Evolutionary conservation across 1,140 invertebrate species (phyloP).

Genomic region (Drosophila mojavensis): DNA sequence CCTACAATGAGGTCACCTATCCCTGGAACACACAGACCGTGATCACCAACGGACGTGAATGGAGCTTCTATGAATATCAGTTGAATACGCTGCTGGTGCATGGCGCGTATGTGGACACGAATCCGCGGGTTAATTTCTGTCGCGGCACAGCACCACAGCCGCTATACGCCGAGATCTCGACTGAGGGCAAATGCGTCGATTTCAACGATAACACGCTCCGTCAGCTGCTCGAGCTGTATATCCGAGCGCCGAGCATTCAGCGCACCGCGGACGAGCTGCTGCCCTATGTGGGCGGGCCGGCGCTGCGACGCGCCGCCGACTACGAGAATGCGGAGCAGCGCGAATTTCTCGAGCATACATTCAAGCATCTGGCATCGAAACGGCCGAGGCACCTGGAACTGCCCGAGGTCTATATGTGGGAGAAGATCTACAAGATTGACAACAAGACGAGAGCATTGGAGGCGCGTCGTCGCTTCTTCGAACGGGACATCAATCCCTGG

Average conservation of each 20-base stretch:
- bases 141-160: conserved; percentile 90
- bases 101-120: conserved; percentile 86
- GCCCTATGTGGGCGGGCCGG: conserved; percentile 88
- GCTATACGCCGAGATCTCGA: conserved; percentile 90
- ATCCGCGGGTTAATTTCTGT: conserved; percentile 91
- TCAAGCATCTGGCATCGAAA: conserved; percentile 88
- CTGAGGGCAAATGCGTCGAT: conserved; percentile 88
- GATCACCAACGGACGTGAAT: conserved; percentile 92
- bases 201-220: conserved; percentile 93
- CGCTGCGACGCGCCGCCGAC: conserved; percentile 86
- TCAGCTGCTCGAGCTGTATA: conserved; percentile 90
- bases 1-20: conserved; percentile 94
- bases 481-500: conserved; percentile 86
- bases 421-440: conserved; percentile 90
- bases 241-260: conserved; percentile 88
- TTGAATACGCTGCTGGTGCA: conserved; percentile 92
- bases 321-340: conserved; percentile 88
- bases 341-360: conserved; percentile 88
- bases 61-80: conserved; percentile 94
- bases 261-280: conserved; percentile 87
- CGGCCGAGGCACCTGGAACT: conserved; percentile 86
- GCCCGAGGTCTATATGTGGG: conserved; percentile 90
- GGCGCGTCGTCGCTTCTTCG: conserved; percentile 88
- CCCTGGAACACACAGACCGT: conserved; percentile 93
- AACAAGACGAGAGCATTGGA: conserved; percentile 88